Percentiles rank a stretch among this genome's conserved stretches.
phyloP scores from a whole-genome alignment of 2,797 vertebrate species.

The Chromobotia macracanthus region DNA sequence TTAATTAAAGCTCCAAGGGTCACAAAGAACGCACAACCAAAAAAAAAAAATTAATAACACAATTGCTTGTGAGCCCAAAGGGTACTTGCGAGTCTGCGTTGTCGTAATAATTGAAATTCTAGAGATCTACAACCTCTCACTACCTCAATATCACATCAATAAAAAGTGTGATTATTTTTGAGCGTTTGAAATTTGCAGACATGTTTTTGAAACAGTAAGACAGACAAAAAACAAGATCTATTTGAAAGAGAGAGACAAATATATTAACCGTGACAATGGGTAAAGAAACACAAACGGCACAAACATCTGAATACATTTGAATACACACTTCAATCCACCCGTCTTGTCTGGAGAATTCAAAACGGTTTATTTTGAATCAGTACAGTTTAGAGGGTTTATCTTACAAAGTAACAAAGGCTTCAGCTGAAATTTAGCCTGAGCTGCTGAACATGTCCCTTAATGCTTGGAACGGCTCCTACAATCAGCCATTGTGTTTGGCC shows the following conservation, averaged over 20 bases:
- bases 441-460: slow-evolving; percentile 9
- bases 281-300: slow-evolving; percentile 38
- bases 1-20: slow-evolving; percentile 66
- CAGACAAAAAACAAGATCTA: slow-evolving; percentile 60
- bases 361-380: slow-evolving; percentile 60
- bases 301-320: slow-evolving; percentile 64
- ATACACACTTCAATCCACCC: slow-evolving; percentile 53
- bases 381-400: slow-evolving; percentile 50
- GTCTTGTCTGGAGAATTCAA: slow-evolving; percentile 56
- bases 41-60: slow-evolving; percentile 27
- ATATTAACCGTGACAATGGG: background rate
- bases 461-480: background rate
- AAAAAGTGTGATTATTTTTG: background rate
- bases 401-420: slow-evolving; percentile 33
- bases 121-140: slow-evolving; percentile 14
- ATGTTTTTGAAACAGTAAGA: slow-evolving; percentile 50
- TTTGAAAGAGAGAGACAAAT: slow-evolving; percentile 50
- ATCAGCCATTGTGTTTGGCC: background rate
- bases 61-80: background rate
- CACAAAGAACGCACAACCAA: slow-evolving; percentile 57
- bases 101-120: slow-evolving; percentile 15
- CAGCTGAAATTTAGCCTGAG: slow-evolving; percentile 26
- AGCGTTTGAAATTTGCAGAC: slow-evolving; percentile 10
- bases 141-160: slow-evolving; percentile 32
- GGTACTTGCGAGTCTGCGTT: slow-evolving; percentile 21